A percentile compares a stretch with the other conserved stretches of the same genome.
These are phyloP conservation scores for Bombus breviceps DNA, from an alignment of 1,140 invertebrate species.

Conservation along the genomic window DNA sequence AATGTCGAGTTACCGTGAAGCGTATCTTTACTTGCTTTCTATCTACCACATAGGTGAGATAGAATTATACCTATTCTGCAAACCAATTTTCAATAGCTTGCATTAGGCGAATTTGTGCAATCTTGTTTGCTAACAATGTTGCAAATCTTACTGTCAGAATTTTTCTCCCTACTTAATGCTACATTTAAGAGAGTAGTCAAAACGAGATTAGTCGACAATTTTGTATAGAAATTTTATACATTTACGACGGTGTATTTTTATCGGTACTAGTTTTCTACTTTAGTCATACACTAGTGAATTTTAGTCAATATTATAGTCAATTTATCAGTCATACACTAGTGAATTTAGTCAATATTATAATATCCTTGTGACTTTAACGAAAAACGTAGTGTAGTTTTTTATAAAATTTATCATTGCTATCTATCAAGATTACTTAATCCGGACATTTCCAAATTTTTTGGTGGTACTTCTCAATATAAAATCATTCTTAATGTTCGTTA, in stretches of 20 bases:
- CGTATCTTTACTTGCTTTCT: constrained; percentile 1
- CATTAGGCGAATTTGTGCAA: background rate
- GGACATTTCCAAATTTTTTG: too few species aligned
- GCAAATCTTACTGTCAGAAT: too few species aligned
- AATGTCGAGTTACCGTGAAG: background rate
- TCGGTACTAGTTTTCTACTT: background rate
- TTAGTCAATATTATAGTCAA: too few species aligned
- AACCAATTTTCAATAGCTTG: constrained; percentile 31
- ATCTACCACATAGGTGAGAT: constrained; percentile 14
- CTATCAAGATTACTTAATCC: too few species aligned
- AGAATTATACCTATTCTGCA: constrained; percentile 7
- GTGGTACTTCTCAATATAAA: rapidly evolving
- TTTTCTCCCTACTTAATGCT: background rate
- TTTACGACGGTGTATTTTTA: background rate
- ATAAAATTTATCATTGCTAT: too few species aligned
- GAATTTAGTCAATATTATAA: too few species aligned
- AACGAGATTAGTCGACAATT: background rate
- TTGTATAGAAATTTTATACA: background rate
- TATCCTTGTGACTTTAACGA: too few species aligned
- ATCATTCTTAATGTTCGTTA: too few species aligned
- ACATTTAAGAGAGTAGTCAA: background rate
- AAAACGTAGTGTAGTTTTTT: too few species aligned
- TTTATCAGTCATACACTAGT: too few species aligned
- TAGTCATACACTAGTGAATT: background rate
- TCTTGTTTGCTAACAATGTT: too few species aligned